Percentiles rank a stretch among this genome's conserved stretches.
phyloP scores from a whole-genome alignment of 2,113 vertebrate species.

The Monopterus albus region DNA sequence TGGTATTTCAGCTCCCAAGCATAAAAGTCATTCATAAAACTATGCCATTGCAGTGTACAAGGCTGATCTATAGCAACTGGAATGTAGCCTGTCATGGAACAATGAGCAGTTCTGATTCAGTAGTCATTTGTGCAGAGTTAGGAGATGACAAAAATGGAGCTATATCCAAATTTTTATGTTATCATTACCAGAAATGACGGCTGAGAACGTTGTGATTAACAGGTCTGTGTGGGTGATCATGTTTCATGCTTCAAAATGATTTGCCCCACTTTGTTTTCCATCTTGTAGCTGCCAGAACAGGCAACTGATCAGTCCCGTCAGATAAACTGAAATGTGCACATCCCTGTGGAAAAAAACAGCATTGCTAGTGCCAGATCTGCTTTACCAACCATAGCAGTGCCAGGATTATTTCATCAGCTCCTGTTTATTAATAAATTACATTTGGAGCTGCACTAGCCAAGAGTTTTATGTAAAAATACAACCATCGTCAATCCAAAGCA shows the following conservation, averaged over 20 bases:
- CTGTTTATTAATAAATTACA: constrained; percentile 57
- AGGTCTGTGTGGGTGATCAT: constrained; percentile 47
- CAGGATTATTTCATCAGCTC: constrained; percentile 60
- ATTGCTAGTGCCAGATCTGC: constrained; percentile 52
- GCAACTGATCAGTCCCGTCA: constrained; percentile 58
- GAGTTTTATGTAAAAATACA: constrained; percentile 37
- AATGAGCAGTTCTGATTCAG: constrained; percentile 30
- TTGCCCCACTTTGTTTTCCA: constrained; percentile 40
- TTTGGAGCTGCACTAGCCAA: constrained; percentile 52
- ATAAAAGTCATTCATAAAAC: constrained; percentile 26
- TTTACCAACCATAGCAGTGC: constrained; percentile 27
- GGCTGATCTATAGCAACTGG: constrained; percentile 26
- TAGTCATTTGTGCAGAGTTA: constrained; percentile 18
- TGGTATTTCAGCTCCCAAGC: constrained; percentile 34
- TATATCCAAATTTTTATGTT: constrained; percentile 7
- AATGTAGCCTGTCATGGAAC: constrained; percentile 25
- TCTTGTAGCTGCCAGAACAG: constrained; percentile 54
- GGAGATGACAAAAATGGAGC: not conserved
- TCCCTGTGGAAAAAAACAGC: constrained; percentile 48
- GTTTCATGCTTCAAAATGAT: constrained; percentile 41
- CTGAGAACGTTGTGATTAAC: constrained; percentile 26
- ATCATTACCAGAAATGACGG: constrained; percentile 28
- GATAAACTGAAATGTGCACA: constrained; percentile 57
- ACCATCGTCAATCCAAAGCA: constrained; percentile 50
- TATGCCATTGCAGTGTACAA: not conserved